These are phyloP conservation scores for Polyergus mexicanus DNA, from an alignment of 1,140 invertebrate species.

Conservation along the genomic window DNA sequence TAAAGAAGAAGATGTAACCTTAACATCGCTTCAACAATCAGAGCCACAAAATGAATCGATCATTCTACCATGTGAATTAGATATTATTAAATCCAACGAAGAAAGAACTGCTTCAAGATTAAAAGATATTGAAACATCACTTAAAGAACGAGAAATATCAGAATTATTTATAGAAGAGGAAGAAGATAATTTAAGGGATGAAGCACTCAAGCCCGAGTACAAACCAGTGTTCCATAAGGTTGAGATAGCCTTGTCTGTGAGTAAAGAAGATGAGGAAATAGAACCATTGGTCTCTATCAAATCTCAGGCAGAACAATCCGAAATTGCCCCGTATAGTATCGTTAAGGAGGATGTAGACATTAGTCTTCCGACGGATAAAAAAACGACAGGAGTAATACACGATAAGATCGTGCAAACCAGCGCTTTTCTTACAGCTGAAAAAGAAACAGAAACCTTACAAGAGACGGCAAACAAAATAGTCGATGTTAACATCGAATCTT, in stretches of 20 bases:
- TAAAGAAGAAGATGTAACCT: not conserved
- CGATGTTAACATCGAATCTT: constrained; percentile 10
- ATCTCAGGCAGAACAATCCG: constrained; percentile 76
- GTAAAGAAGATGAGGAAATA: constrained; percentile 75
- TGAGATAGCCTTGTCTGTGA: constrained; percentile 80
- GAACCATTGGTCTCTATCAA: constrained; percentile 77
- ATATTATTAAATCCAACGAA: constrained; percentile 31
- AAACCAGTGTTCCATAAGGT: constrained; percentile 78
- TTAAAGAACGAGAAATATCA: not conserved
- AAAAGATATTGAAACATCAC: not conserved
- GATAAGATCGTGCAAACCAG: constrained; percentile 79
- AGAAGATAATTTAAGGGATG: constrained; percentile 51
- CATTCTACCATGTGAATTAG: not conserved
- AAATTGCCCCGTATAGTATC: constrained; percentile 73
- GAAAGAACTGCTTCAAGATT: constrained; percentile 4
- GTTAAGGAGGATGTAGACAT: constrained; percentile 82
- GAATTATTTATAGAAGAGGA: constrained; percentile 53
- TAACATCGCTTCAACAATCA: not conserved
- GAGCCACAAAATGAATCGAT: not conserved
- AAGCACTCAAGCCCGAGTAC: constrained; percentile 74
- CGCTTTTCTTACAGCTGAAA: constrained; percentile 72
- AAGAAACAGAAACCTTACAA: constrained; percentile 67
- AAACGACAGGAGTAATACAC: constrained; percentile 73
- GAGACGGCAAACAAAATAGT: constrained; percentile 20
- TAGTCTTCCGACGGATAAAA: constrained; percentile 76